Evolutionary conservation across 2,797 vertebrate species (phyloP).

Genomic region (Mastacembelus armatus): DNA sequence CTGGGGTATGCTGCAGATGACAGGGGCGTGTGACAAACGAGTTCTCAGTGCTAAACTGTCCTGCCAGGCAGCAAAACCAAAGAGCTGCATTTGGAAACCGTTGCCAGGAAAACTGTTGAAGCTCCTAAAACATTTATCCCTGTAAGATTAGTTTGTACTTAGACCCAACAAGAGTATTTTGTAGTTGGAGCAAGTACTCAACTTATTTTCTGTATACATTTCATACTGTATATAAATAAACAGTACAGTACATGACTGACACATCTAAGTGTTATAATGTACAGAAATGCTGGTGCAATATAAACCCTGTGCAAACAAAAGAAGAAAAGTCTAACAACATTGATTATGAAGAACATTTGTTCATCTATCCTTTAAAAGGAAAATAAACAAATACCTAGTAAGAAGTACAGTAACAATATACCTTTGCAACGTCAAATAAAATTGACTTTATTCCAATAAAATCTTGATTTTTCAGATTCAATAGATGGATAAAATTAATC

Average conservation of each 20-base stretch:
- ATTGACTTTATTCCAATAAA: too few relatives aligned
- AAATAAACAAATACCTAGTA: background rate
- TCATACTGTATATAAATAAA: background rate
- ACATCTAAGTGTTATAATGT: slow-evolving; percentile 19
- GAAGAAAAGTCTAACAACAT: slow-evolving; percentile 5
- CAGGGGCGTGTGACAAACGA: slow-evolving; percentile 77
- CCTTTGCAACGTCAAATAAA: background rate
- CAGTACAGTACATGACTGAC: slow-evolving; percentile 24
- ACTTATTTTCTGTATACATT: background rate
- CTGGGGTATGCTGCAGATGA: slow-evolving; percentile 76
- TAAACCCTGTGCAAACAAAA: background rate
- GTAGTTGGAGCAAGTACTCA: background rate
- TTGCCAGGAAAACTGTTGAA: slow-evolving; percentile 48
- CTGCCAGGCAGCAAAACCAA: slow-evolving; percentile 71
- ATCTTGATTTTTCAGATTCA: background rate
- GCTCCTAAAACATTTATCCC: slow-evolving; percentile 32
- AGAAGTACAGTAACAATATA: background rate
- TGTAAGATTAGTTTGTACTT: slow-evolving; percentile 18
- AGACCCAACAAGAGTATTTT: background rate
- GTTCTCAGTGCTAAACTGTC: slow-evolving; percentile 73
- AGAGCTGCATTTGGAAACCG: slow-evolving; percentile 60
- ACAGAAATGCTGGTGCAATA: slow-evolving; percentile 5
- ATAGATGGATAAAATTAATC: slow-evolving; percentile 27
- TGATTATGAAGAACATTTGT: slow-evolving; percentile 1
- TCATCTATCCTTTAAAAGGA: background rate